phyloP scores from a whole-genome alignment of 2,113 vertebrate species.

The Syrmaticus mikado region DNA sequence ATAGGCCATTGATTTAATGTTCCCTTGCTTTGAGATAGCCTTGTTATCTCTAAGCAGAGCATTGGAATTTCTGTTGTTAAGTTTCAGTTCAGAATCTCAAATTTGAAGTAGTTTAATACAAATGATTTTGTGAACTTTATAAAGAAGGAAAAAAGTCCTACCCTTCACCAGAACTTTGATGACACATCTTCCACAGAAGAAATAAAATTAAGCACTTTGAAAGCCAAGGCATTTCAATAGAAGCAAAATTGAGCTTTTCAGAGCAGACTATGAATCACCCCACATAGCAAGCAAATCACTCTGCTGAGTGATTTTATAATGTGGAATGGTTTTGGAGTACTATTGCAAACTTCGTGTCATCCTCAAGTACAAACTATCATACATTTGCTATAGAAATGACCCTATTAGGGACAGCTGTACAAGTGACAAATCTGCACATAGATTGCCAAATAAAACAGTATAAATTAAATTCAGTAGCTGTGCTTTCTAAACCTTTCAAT shows the following conservation, averaged over 20 bases:
- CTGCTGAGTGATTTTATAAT: conserved; percentile 11
- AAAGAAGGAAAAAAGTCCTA: not conserved
- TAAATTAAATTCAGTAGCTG: not conserved
- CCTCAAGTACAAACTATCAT: not conserved
- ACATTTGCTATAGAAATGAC: not conserved
- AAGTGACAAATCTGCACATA: conserved; percentile 5
- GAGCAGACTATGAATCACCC: conserved; percentile 54
- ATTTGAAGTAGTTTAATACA: not conserved
- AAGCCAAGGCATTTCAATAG: conserved; percentile 58
- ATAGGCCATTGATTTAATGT: not conserved
- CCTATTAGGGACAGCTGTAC: not conserved
- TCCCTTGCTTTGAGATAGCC: not conserved
- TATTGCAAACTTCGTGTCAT: not conserved
- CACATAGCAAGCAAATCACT: conserved; percentile 47
- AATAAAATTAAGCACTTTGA: conserved; percentile 53
- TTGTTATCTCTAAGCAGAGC: not conserved
- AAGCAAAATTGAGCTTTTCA: conserved; percentile 67
- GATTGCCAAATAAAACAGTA: not conserved
- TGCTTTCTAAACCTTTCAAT: not conserved
- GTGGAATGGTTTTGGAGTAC: not conserved
- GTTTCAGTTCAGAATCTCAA: not conserved
- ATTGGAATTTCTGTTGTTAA: not conserved
- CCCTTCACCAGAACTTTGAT: conserved; percentile 51
- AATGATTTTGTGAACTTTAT: not conserved
- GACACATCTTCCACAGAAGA: conserved; percentile 32